phyloP scores from a whole-genome alignment of 2,888 invertebrate species.

The Mechanitis messenoides region DNA sequence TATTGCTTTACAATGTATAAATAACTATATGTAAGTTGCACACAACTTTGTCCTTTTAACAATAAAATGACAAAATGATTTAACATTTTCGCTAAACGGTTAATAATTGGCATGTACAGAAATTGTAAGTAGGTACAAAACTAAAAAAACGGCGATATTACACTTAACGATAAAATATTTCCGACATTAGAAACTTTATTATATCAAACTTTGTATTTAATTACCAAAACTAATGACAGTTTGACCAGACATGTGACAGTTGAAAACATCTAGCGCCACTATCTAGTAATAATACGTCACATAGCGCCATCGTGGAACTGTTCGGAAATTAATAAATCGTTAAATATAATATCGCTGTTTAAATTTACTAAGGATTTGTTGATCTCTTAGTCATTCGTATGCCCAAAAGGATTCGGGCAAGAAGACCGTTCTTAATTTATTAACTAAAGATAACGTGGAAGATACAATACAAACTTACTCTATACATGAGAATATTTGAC shows the following conservation, averaged over 20 bases:
- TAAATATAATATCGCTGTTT: not conserved
- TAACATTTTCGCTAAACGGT: constrained; percentile 31
- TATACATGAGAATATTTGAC: constrained; percentile 26
- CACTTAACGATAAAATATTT: not conserved
- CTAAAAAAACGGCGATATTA: constrained; percentile 11
- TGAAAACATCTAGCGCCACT: too few species aligned
- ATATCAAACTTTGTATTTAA: not conserved
- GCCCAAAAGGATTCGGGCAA: constrained; percentile 65
- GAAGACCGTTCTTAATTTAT: constrained; percentile 46
- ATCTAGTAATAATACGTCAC: too few species aligned
- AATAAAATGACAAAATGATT: constrained; percentile 62
- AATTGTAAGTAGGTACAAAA: constrained; percentile 20
- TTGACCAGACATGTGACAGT: too few species aligned
- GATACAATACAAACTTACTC: constrained; percentile 22
- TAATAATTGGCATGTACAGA: constrained; percentile 20
- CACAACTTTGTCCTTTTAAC: constrained; percentile 62
- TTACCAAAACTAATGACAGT: too few species aligned
- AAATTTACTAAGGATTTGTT: constrained; percentile 1
- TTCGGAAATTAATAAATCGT: not conserved
- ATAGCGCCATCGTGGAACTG: too few species aligned
- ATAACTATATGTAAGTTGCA: constrained; percentile 33
- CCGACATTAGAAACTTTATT: not conserved
- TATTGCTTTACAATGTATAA: constrained; percentile 35
- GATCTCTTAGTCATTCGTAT: constrained; percentile 48
- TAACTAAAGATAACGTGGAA: constrained; percentile 12